Percentiles rank a stretch among this genome's conserved stretches.
phyloP scores from a whole-genome alignment of 2,113 vertebrate genomes.

The Tyto alba region DNA sequence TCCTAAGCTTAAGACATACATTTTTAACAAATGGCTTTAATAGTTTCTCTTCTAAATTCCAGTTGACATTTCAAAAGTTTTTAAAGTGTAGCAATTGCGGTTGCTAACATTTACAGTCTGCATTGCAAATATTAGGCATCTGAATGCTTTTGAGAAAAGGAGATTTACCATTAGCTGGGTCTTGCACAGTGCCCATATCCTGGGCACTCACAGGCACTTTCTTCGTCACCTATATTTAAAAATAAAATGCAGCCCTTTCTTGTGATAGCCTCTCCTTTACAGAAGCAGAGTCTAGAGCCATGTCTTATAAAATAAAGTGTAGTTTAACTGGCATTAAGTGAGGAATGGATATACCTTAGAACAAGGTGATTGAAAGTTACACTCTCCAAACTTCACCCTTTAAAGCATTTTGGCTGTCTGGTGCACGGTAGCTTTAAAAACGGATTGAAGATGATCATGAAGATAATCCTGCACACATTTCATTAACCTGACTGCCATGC shows the following conservation, averaged over 20 bases:
- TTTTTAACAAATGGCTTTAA: background rate
- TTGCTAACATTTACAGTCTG: background rate
- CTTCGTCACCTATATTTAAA: background rate
- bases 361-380: background rate
- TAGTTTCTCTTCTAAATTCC: background rate
- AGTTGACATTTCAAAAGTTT: background rate
- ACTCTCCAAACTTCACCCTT: background rate
- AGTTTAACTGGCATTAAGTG: background rate
- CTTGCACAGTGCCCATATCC: background rate
- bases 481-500: background rate
- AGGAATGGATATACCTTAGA: background rate
- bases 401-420: background rate
- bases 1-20: background rate
- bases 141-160: background rate
- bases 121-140: background rate
- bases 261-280: background rate
- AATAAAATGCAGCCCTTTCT: background rate
- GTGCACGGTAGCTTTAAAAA: background rate
- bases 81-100: background rate
- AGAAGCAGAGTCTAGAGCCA: background rate
- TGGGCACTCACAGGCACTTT: background rate
- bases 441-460: background rate
- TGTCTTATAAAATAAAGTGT: background rate
- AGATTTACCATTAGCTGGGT: background rate
- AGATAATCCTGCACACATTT: background rate